Base-by-base conservation (phyloP, 1,140 invertebrate species). In the Neoseiulus cucumeris region DNA sequence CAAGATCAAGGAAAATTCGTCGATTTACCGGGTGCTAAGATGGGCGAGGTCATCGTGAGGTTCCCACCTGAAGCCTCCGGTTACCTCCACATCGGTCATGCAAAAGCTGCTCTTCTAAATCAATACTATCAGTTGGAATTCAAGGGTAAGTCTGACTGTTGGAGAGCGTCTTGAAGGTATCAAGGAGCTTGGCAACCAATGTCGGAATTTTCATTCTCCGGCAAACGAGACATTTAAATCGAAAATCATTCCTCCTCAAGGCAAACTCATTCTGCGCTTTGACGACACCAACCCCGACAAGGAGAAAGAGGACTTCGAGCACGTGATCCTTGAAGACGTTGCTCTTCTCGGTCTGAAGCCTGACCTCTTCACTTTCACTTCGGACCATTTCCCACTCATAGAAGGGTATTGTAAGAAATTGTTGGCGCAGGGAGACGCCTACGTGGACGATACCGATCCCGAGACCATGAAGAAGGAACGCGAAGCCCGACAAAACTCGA, bases 271-370 rank as follows among this genome's bases (percentile, higher is more conserved):
- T 64, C 93, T 99, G 91, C 81, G 96, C 70, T 99, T 99, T 79
- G 96, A 99, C 80, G 96, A 99, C 74, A 99, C 96, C 7, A 99
- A 99, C 79, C 96, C 96, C 41, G 94, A 91, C 4, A 99, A 99
- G 75, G 96, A 99, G 74, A 91, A 94, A 74, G 86, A 86, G n/a
- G 87, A 98, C 71, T 99, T 95, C 80, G 96, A 99, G 75, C 70
- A 83, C 79, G 91, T 97, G 0, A 99, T 99, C 71, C 76, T 97
- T 22, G 87, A 96, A 76, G 96, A 99, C 79, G 79, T 99, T 12
- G 80, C 85, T 71, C 81, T 95, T 80, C 75, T 99, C 45, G 81
- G 95, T 72, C 86, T 99, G 59, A 87, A 91, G 70, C 91, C 91
- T 1, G 89, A 99, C 76, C 74, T 81, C 30, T 95, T 95, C 75